These are phyloP conservation scores for Drosophila pseudotakahashii DNA, from an alignment of 2,888 invertebrate genomes.

Conservation along the genomic window DNA sequence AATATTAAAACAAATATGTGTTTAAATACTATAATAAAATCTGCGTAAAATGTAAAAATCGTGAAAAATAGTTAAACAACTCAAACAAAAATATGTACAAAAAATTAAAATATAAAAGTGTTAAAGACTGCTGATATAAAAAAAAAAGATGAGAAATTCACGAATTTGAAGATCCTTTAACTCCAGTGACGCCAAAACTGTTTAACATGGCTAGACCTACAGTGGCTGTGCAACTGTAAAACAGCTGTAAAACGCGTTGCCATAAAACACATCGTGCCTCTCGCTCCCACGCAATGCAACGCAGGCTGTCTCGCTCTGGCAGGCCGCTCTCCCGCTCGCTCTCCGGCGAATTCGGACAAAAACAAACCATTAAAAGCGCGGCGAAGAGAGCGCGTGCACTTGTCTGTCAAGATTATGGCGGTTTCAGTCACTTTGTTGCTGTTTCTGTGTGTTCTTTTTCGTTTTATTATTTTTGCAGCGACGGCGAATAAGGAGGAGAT, in stretches of 20 bases:
- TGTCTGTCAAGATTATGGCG: slow-evolving; percentile 80
- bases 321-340: slow-evolving; percentile 1
- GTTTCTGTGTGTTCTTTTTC: not conserved
- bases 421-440: slow-evolving; percentile 56
- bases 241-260: slow-evolving; percentile 65
- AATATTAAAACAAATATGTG: too few species aligned
- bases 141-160: not conserved
- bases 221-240: slow-evolving; percentile 52
- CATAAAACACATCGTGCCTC: slow-evolving; percentile 58
- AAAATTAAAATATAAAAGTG: not conserved
- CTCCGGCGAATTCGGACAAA: slow-evolving; percentile 72
- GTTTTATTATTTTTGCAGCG: not conserved
- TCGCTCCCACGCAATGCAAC: slow-evolving; percentile 48
- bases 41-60: too few species aligned
- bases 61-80: too few species aligned
- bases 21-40: too few species aligned
- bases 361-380: slow-evolving; percentile 71
- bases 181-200: slow-evolving; percentile 48
- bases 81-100: too few species aligned
- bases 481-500: slow-evolving; percentile 31
- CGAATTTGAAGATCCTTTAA: slow-evolving; percentile 1
- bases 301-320: slow-evolving; percentile 59
- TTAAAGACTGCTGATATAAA: not conserved
- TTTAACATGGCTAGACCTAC: slow-evolving; percentile 1
- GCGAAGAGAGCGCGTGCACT: slow-evolving; percentile 56